Evolutionary conservation across 1,140 invertebrate genomes (phyloP).

Genomic region (Hesperophylax magnus): DNA sequence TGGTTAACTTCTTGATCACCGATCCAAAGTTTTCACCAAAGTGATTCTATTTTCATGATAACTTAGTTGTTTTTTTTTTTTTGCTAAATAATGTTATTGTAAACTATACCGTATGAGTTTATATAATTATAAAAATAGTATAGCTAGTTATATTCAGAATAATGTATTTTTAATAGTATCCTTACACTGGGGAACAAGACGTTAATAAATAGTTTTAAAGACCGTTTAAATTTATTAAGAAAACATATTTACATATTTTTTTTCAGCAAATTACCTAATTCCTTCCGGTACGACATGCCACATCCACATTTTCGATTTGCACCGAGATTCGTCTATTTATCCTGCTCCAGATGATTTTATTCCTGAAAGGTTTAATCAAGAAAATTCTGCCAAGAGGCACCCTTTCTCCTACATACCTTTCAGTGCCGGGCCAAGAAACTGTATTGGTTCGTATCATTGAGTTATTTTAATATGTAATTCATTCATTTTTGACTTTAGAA

Average conservation of each 20-base stretch:
- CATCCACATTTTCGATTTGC: slow-evolving; percentile 50
- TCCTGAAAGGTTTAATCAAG: slow-evolving; percentile 51
- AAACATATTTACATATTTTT: neutral
- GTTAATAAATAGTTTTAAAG: neutral
- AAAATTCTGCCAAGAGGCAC: slow-evolving; percentile 52
- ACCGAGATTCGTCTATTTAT: slow-evolving; percentile 41
- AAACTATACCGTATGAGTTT: no score
- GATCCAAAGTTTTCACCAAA: no score
- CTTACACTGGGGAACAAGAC: no score
- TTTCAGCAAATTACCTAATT: slow-evolving; percentile 46
- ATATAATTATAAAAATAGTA: no score
- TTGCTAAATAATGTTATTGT: no score
- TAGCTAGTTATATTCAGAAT: no score
- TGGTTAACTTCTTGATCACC: no score
- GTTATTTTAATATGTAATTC: neutral
- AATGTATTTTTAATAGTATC: no score
- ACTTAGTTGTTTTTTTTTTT: no score
- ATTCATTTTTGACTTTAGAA: neutral
- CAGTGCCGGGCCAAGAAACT: slow-evolving; percentile 56
- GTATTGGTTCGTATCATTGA: slow-evolving; percentile 49
- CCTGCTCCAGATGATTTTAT: slow-evolving; percentile 51
- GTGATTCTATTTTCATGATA: no score
- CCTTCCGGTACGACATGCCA: slow-evolving; percentile 42
- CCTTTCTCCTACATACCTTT: slow-evolving; percentile 57
- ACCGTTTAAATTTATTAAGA: neutral